Base-by-base conservation (phyloP, 2,113 vertebrate genomes). In the Cyanoliseus patagonus region DNA sequence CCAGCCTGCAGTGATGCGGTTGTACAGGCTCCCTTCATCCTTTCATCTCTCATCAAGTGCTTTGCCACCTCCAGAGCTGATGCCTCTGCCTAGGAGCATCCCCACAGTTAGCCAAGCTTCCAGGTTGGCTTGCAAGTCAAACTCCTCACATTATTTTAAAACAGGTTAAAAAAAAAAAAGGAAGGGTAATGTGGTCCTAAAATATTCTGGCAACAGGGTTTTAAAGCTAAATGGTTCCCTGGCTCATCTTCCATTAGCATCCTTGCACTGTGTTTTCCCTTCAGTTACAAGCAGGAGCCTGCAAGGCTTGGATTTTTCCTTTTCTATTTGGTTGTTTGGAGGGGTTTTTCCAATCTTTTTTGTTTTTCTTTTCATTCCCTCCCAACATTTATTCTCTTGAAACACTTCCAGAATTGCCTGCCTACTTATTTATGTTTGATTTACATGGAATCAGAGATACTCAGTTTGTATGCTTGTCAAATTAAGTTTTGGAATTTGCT, bases 31-130 rank as follows among this genome's bases (percentile, higher is more conserved):
- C 66, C 33, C 33, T 55, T 70, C 57, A 27, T 33, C 15, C 42
- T 85, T 63, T 66, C 30, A 51, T 28, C 52, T 81, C 12, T 0
- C n/a, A 55, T 1, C 0, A 0, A 76, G 35, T 4, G 15, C 69
- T 92, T 47, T 67, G 25, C 28, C 41, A 16, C 8, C 81, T 25
- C 42, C 5, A 1, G 51, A 85, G 37, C n/a, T 67, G 37, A 35
- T 46, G 25, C 62, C 27, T 69, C 16, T 6, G 2, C 5, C 33
- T 23, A 28, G 44, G 11, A 66, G 17, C 1, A 7, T 37, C 19
- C 42, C 74, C 1, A 0, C 30, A 44, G 11, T 4, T 30, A 53
- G 57, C 19, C 2, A 0, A 35, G 30, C 7, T 6, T 17, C 37
- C 13, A n/a, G 13, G 4, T 0, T 86, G 51, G 24, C 46, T 84